Base-by-base conservation (phyloP, 2,888 invertebrate species). In the Melinaea marsaeus region DNA sequence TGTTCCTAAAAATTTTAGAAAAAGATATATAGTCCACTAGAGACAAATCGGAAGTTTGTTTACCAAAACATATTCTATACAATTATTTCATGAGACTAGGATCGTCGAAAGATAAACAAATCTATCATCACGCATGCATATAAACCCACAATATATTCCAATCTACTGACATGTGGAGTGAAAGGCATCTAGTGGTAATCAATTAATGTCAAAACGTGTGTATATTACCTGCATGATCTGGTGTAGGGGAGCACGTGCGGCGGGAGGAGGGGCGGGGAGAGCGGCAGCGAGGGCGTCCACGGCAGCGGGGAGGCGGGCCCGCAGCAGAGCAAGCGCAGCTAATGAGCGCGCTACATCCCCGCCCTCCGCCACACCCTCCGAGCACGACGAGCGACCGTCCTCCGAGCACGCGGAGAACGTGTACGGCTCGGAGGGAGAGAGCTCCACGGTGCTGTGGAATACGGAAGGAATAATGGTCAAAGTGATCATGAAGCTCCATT, bases 311-410 rank as follows among this genome's bases (percentile, higher is more conserved):
- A 63, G 79, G 72, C 68, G 75, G 59, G 79, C 79, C 57, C 89
- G 77, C 72, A 89, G 67, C 59, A 88, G 71, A 2, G 84, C 89
- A 46, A 89, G 79, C 57, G 88, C 83, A 0, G 87, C 89, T 60
- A 90, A 79, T 68, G 83, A 83, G 33, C 85, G 79, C 66, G 90
- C 88, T 69, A 90, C 85, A 75, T 89, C 90, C 0, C 81, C 84
- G 34, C 90, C 88, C 74, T 88, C 89, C 0, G 86, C 80, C 66
- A 88, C 84, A 47, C 88, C 88, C 51, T 74, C 75, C 13, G 73
- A 74, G 62, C 65, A 71, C 35, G 58, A 72, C 69, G 68, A 69
- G 0, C 65, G 66, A 2, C 61, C 70, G 46, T 66, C 69, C 55
- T 65, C 65, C 37, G 68, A 5, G 67, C 71, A 13, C 66, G 70